Evolutionary conservation across 2,888 invertebrate genomes (phyloP).

Genomic region (Pycnomerus fuliginosus): DNA sequence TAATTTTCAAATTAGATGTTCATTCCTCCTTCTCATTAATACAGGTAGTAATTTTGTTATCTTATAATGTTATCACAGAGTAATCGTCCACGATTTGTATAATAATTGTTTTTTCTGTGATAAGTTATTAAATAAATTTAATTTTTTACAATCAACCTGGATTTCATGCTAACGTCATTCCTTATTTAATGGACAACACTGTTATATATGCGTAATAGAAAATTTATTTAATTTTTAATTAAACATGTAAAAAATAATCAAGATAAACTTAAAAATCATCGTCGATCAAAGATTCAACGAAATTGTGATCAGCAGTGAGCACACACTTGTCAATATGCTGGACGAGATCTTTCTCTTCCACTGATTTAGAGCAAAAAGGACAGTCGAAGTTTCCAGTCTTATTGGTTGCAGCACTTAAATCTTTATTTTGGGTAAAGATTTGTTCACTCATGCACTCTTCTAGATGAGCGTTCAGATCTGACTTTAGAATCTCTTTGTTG

Average conservation of each 20-base stretch:
- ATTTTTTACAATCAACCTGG: no score
- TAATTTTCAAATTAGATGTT: no score
- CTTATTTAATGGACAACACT: no score
- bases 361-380: constrained; percentile 61
- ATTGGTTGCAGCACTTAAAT: constrained; percentile 38
- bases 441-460: constrained; percentile 49
- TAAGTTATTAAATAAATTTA: no score
- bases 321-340: constrained; percentile 59
- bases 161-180: no score
- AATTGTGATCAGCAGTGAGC: constrained; percentile 1
- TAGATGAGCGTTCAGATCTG: constrained; percentile 50
- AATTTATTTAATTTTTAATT: no score
- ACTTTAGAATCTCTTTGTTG: constrained; percentile 41
- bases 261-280: constrained; percentile 21
- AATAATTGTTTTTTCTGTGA: no score
- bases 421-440: constrained; percentile 46
- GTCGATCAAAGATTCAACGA: constrained; percentile 16
- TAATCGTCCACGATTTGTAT: no score
- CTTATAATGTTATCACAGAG: no score
- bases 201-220: no score
- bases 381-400: constrained; percentile 55
- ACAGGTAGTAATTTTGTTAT: no score
- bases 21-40: no score
- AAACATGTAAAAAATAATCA: constrained; percentile 1
- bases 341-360: constrained; percentile 59